phyloP scores from a whole-genome alignment of 2,888 invertebrate species.

The Tricholauxania praeusta region DNA sequence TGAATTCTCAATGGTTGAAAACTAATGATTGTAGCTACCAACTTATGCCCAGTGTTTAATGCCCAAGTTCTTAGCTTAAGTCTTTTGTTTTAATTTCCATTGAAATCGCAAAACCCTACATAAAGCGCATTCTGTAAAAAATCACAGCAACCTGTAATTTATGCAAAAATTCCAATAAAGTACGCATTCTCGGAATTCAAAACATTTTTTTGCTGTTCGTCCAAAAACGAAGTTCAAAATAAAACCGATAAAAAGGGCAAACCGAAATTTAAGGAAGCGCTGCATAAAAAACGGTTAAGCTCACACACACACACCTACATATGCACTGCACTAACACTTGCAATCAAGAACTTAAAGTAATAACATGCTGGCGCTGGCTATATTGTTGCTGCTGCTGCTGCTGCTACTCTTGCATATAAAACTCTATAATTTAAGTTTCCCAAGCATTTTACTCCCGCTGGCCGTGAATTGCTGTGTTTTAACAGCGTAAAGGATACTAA shows the following conservation, averaged over 20 bases:
- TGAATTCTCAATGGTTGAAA: too few relatives aligned
- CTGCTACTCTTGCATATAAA: slow-evolving; percentile 2
- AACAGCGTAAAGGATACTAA: neutral
- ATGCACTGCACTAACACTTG: too few relatives aligned
- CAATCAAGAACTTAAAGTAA: too few relatives aligned
- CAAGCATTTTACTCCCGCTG: slow-evolving; percentile 19
- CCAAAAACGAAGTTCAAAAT: neutral
- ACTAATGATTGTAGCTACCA: too few relatives aligned
- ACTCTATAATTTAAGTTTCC: slow-evolving; percentile 16
- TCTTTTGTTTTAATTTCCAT: too few relatives aligned
- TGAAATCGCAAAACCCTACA: too few relatives aligned
- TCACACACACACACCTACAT: too few relatives aligned
- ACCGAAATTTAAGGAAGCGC: neutral
- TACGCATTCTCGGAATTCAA: slow-evolving; percentile 10
- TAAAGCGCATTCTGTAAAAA: too few relatives aligned
- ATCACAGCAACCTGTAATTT: slow-evolving; percentile 3
- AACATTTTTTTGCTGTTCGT: neutral
- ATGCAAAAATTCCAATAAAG: slow-evolving; percentile 12
- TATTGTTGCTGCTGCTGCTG: neutral
- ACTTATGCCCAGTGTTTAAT: too few relatives aligned
- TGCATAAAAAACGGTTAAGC: too few relatives aligned
- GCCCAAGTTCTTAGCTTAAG: too few relatives aligned
- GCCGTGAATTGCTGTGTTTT: slow-evolving; percentile 13
- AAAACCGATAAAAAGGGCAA: neutral
- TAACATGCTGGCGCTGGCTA: too few relatives aligned